These are phyloP conservation scores for Pseudomyrmex cubaensis DNA, from an alignment of 1,140 invertebrate genomes.

Conservation along the genomic window DNA sequence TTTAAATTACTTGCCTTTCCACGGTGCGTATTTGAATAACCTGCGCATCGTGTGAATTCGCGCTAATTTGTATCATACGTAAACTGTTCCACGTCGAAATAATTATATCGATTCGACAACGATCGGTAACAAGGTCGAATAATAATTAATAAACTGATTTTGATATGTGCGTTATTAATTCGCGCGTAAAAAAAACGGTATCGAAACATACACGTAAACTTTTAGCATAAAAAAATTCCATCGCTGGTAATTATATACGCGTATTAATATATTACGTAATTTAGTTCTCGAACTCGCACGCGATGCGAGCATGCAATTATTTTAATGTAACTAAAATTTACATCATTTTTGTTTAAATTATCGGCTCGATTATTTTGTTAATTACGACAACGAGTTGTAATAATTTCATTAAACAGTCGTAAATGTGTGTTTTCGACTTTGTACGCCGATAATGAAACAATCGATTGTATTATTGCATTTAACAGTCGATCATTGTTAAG, in stretches of 20 bases:
- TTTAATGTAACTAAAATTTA: constrained; percentile 7
- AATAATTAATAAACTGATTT: constrained; percentile 54
- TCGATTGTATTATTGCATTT: not conserved
- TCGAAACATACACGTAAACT: constrained; percentile 21
- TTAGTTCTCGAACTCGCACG: not conserved
- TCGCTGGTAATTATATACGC: constrained; percentile 34
- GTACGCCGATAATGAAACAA: not conserved
- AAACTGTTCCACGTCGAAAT: constrained; percentile 44
- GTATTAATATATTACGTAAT: constrained; percentile 49
- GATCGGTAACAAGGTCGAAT: constrained; percentile 42
- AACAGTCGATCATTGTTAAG: too few relatives aligned
- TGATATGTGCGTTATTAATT: constrained; percentile 49
- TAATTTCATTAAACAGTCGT: constrained; percentile 17
- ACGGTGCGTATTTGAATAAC: constrained; percentile 56
- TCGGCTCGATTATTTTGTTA: constrained; percentile 14
- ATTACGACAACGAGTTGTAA: not conserved
- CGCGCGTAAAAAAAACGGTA: not conserved
- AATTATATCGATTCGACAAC: constrained; percentile 56
- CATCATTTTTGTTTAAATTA: constrained; percentile 19
- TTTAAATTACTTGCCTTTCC: constrained; percentile 58
- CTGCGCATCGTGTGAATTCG: constrained; percentile 49
- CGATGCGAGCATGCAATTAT: not conserved
- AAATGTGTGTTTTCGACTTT: not conserved
- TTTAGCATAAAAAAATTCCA: constrained; percentile 41
- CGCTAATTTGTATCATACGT: constrained; percentile 47